Conservation (phyloP, 2,113 vertebrate genomes). For the Alligator mississippiensis region DNA sequence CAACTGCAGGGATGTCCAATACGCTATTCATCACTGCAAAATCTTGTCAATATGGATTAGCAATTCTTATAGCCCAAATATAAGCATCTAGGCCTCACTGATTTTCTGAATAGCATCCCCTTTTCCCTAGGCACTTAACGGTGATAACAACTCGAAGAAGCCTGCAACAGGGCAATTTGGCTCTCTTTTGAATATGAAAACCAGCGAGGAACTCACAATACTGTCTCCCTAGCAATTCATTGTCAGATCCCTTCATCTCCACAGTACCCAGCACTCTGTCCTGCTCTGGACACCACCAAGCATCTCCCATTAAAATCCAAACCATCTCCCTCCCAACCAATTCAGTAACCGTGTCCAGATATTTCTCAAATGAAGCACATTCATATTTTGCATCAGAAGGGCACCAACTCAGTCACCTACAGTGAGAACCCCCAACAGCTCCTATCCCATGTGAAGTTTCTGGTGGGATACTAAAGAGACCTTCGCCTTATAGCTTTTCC, state of each 20-base stretch:
- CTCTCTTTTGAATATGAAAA: not conserved
- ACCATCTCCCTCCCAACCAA: not conserved
- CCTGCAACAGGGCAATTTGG: not conserved
- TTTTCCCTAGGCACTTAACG: not conserved
- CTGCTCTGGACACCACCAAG: not conserved
- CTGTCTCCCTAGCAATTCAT: not conserved
- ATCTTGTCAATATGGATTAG: not conserved
- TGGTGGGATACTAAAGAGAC: not conserved
- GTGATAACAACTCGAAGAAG: not conserved
- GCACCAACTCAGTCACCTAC: not conserved
- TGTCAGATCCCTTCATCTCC: not conserved
- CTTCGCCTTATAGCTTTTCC: no score
- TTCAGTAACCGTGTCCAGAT: not conserved
- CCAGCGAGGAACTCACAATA: not conserved
- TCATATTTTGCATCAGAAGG: not conserved
- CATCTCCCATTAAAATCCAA: not conserved
- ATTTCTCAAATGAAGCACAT: not conserved
- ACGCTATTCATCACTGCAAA: not conserved
- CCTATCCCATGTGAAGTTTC: not conserved
- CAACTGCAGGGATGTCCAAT: not conserved
- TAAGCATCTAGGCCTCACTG: not conserved
- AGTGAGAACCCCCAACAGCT: not conserved
- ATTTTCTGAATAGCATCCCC: not conserved
- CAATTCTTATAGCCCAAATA: not conserved
- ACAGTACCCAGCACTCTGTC: not conserved